Conservation (phyloP, 2,888 invertebrate genomes). For the Fragum sueziense region DNA sequence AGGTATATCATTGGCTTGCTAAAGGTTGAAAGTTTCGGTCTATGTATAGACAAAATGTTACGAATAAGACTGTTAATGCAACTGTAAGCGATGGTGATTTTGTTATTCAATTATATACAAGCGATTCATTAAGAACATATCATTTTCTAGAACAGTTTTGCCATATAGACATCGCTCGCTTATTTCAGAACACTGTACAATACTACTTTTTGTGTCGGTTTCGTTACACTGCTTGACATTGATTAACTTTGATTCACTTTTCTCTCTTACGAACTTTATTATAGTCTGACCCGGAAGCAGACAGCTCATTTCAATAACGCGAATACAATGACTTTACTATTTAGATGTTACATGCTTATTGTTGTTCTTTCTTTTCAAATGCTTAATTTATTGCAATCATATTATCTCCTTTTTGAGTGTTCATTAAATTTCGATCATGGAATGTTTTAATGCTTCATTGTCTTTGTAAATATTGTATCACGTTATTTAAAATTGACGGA, state of each 20-base stretch:
- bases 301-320: background rate
- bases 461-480: conserved; percentile 18
- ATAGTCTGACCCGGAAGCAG: conserved; percentile 16
- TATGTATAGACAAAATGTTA: background rate
- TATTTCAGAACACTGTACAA: background rate
- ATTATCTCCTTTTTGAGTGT: background rate
- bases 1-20: background rate
- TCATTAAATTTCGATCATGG: conserved; percentile 20
- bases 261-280: no score
- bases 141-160: background rate
- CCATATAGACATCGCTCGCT: background rate
- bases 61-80: background rate
- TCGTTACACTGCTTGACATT: no score
- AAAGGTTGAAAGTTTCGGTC: background rate
- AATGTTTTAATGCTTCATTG: conserved; percentile 5
- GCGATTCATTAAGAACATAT: background rate
- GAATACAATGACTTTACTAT: no score
- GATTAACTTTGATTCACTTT: no score
- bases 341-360: background rate
- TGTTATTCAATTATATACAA: background rate
- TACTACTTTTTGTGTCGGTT: no score
- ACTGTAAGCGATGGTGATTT: background rate
- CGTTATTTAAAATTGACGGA: background rate
- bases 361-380: background rate
- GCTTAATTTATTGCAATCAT: background rate